Evolutionary conservation across 2,888 invertebrate species (phyloP).

Genomic region (Schrankia costaestrigalis): DNA sequence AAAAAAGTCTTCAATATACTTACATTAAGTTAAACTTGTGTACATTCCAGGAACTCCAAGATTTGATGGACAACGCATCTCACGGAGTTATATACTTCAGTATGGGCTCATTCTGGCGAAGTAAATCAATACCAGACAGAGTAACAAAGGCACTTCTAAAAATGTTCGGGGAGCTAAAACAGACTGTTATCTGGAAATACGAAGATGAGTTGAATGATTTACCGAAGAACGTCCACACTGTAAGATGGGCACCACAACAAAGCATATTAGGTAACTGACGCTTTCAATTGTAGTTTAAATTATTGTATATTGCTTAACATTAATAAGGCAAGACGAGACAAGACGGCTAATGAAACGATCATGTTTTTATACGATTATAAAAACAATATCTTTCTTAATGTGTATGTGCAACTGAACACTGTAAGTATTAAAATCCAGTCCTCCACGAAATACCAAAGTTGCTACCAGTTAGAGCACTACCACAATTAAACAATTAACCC

Average conservation of each 20-base stretch:
- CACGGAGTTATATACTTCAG: constrained; percentile 62
- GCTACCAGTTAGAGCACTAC: background rate
- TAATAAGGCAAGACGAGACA: background rate
- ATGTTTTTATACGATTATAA: too few species aligned
- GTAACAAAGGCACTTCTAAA: constrained; percentile 42
- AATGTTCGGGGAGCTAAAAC: constrained; percentile 49
- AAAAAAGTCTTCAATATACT: background rate
- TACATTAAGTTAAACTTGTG: too few species aligned
- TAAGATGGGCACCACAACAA: constrained; percentile 62
- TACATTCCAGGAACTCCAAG: constrained; percentile 53
- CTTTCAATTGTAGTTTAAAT: background rate
- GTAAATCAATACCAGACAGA: constrained; percentile 41
- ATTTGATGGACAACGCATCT: constrained; percentile 49
- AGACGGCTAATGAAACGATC: too few species aligned
- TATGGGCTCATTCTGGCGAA: constrained; percentile 53
- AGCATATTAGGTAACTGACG: constrained; percentile 53
- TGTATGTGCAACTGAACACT: too few species aligned
- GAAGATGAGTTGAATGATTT: constrained; percentile 46
- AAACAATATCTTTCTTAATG: too few species aligned
- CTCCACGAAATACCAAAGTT: too few species aligned
- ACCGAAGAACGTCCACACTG: constrained; percentile 54
- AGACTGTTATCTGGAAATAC: constrained; percentile 63
- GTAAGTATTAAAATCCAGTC: too few species aligned
- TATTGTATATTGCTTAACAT: background rate
- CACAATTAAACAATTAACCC: background rate